Conservation (phyloP, 2,113 vertebrate genomes). For the Tragelaphus buxtoni region DNA sequence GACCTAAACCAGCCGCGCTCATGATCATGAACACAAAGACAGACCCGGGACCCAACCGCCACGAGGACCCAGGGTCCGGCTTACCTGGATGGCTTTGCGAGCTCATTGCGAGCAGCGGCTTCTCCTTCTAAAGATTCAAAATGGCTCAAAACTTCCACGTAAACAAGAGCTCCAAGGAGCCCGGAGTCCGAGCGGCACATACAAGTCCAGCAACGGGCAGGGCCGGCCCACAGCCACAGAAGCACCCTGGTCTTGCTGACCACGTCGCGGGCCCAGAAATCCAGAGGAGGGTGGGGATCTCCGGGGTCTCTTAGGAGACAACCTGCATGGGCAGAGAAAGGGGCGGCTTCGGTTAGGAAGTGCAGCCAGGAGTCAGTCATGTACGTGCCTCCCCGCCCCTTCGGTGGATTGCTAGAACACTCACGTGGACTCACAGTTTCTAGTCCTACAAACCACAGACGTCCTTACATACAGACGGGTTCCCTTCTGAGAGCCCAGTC, state of each 20-base stretch:
- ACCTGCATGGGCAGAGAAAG: conserved; percentile 64
- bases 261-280: conserved; percentile 66
- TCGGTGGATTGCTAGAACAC: rapidly evolving
- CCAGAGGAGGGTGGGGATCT: conserved; percentile 65
- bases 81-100: conserved; percentile 86
- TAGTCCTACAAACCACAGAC: neutral
- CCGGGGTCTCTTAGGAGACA: conserved; percentile 62
- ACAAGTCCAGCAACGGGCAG: neutral
- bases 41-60: neutral
- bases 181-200: conserved; percentile 67
- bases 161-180: conserved; percentile 61
- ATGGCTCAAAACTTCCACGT: conserved; percentile 41
- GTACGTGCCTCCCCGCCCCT: neutral
- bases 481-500: neutral
- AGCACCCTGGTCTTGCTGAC: conserved; percentile 62
- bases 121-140: conserved; percentile 50
- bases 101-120: conserved; percentile 80
- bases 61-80: neutral
- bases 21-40: neutral
- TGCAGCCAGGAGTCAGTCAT: neutral
- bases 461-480: neutral
- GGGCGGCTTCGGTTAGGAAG: neutral
- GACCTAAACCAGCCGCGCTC: no score
- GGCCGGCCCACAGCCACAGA: conserved; percentile 59
- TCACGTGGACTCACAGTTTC: neutral